Evolutionary conservation across 2,888 invertebrate species (phyloP).

Genomic region (Lathronympha strigana): DNA sequence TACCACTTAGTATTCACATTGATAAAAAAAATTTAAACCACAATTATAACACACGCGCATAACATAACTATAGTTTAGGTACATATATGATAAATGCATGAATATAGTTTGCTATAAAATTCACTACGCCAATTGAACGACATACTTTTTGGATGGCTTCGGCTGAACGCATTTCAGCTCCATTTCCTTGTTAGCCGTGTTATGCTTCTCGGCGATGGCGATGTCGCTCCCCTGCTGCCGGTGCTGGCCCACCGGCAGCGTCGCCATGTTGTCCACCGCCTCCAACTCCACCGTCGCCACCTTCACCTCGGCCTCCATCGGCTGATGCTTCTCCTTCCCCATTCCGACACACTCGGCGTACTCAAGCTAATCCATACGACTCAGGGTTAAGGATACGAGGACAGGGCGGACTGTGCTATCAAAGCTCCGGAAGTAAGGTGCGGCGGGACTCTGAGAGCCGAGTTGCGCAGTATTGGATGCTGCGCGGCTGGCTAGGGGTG

Average conservation of each 20-base stretch:
- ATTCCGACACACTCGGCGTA: conserved; percentile 55
- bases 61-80: too few relatives aligned
- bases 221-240: conserved; percentile 87
- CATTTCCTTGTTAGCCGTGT: conserved; percentile 93
- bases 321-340: conserved; percentile 81
- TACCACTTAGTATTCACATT: too few relatives aligned
- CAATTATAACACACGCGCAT: too few relatives aligned
- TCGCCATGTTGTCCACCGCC: conserved; percentile 94
- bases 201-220: conserved; percentile 91
- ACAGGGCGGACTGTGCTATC: conserved; percentile 60
- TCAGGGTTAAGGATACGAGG: conserved; percentile 63
- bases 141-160: conserved; percentile 92
- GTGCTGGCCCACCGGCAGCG: conserved; percentile 92
- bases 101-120: too few relatives aligned
- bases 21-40: too few relatives aligned
- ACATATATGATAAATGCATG: too few relatives aligned
- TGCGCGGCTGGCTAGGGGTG: conserved; percentile 77
- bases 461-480: conserved; percentile 81
- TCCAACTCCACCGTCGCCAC: conserved; percentile 95
- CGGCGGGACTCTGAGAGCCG: conserved; percentile 69
- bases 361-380: conserved; percentile 48
- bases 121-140: conserved; percentile 6
- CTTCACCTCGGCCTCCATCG: conserved; percentile 90
- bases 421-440: conserved; percentile 74
- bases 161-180: conserved; percentile 93